Conservation (phyloP, 2,888 invertebrate genomes). For the Drosophila setosimentum region DNA sequence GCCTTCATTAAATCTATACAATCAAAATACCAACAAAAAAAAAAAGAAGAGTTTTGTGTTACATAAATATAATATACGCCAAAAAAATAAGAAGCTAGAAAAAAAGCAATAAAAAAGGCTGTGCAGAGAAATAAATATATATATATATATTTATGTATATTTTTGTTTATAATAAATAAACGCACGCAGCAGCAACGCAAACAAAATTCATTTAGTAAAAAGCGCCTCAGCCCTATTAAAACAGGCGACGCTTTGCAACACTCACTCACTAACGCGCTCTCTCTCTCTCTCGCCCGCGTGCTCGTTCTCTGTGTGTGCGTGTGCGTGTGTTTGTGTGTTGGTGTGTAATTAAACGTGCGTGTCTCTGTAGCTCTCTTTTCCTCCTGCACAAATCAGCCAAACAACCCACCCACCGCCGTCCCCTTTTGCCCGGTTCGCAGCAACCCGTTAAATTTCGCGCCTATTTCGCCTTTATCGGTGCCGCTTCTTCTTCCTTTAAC, state of each 20-base stretch:
- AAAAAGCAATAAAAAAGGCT: constrained; percentile 29
- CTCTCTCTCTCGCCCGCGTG: constrained; percentile 6
- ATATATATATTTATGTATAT: constrained; percentile 19
- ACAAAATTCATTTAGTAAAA: constrained; percentile 47
- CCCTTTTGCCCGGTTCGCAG: constrained; percentile 12
- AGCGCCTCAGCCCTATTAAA: constrained; percentile 50
- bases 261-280: constrained; percentile 18
- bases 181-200: constrained; percentile 32
- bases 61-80: constrained; percentile 22
- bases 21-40: constrained; percentile 15
- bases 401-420: constrained; percentile 14
- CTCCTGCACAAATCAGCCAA: constrained; percentile 32
- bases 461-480: constrained; percentile 52
- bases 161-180: constrained; percentile 43
- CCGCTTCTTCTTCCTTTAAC: constrained; percentile 8
- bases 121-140: constrained; percentile 18
- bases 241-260: constrained; percentile 44
- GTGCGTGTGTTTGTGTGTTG: constrained; percentile 23
- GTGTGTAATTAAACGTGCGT: constrained; percentile 65
- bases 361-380: constrained; percentile 30
- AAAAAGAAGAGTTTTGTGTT: constrained; percentile 27
- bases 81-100: constrained; percentile 1
- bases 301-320: constrained; percentile 17
- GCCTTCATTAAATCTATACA: constrained; percentile 46
- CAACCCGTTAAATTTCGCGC: constrained; percentile 66